phyloP scores from a whole-genome alignment of 1,140 invertebrate genomes.

The Zaprionus lachaisei region DNA sequence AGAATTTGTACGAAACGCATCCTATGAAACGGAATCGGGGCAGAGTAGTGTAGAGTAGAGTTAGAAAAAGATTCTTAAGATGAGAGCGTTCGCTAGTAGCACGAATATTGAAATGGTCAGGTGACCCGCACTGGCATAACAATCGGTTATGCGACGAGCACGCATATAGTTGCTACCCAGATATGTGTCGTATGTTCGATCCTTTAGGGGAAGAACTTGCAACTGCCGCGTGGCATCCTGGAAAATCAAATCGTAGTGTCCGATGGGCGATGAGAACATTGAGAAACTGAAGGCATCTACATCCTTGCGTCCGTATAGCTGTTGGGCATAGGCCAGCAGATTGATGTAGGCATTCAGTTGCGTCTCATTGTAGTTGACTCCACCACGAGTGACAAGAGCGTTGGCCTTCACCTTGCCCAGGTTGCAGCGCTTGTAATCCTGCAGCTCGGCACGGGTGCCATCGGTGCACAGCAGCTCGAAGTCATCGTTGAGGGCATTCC shows the following conservation, averaged over 20 bases:
- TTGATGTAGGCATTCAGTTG: conserved; percentile 94
- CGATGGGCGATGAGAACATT: conserved; percentile 93
- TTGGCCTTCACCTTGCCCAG: conserved; percentile 96
- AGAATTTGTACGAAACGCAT: conserved; percentile 8
- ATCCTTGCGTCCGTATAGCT: conserved; percentile 94
- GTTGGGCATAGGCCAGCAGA: conserved; percentile 95
- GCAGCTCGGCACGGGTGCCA: conserved; percentile 91
- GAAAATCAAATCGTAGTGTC: conserved; percentile 95
- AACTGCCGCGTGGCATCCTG: conserved; percentile 95
- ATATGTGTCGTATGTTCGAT: conserved; percentile 88
- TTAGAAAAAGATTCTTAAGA: conserved; percentile 52
- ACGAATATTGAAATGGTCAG: conserved; percentile 54
- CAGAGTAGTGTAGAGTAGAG: not conserved
- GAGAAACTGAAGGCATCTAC: conserved; percentile 95
- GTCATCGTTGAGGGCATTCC: conserved; percentile 95
- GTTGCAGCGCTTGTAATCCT: conserved; percentile 94
- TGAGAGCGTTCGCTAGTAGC: conserved; percentile 41
- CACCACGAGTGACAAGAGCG: conserved; percentile 94
- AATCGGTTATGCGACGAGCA: conserved; percentile 91
- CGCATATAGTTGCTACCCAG: conserved; percentile 91
- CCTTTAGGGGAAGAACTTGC: conserved; percentile 87
- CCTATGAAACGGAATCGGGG: conserved; percentile 12
- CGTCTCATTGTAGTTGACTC: conserved; percentile 90
- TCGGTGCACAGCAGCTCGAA: conserved; percentile 97
- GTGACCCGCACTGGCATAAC: conserved; percentile 86